A percentile compares a stretch with the other conserved stretches of the same genome.
These are phyloP conservation scores for Macrotrachela quadricornifera DNA, from an alignment of 1,140 invertebrate genomes.

Conservation along the genomic window DNA sequence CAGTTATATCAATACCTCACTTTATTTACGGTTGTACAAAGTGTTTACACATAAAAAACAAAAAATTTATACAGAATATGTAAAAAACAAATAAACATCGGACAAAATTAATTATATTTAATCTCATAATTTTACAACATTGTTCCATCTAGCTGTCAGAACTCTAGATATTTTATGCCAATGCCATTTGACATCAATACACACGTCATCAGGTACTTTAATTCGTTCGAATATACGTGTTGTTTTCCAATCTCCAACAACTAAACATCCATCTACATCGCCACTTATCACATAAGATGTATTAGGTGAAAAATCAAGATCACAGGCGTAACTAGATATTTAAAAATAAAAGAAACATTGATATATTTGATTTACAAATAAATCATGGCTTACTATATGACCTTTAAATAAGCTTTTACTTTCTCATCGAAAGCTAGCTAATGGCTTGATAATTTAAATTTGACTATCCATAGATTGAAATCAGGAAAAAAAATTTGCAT, in stretches of 20 bases:
- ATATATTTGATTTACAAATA: neutral
- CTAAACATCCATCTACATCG: constrained; percentile 97
- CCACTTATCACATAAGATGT: constrained; percentile 96
- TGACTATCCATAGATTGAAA: constrained; percentile 99
- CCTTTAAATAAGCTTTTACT: constrained; percentile 90
- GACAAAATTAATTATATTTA: constrained; percentile 26
- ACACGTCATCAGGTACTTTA: constrained; percentile 95
- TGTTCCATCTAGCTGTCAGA: constrained; percentile 91
- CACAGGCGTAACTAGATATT: constrained; percentile 81
- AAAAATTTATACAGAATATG: too few relatives aligned
- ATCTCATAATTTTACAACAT: constrained; percentile 94
- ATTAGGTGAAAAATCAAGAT: constrained; percentile 88
- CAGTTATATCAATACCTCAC: too few relatives aligned
- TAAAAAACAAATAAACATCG: too few relatives aligned
- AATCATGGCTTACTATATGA: constrained; percentile 78
- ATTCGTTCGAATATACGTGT: constrained; percentile 91
- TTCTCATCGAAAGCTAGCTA: constrained; percentile 90
- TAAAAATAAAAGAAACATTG: constrained; percentile 10
- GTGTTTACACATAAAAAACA: too few relatives aligned
- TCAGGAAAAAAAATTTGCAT: too few relatives aligned
- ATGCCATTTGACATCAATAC: constrained; percentile 83
- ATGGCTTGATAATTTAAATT: constrained; percentile 83
- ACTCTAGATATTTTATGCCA: constrained; percentile 92
- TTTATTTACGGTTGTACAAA: too few relatives aligned
- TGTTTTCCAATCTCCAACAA: constrained; percentile 98